phyloP scores from a whole-genome alignment of 64 coral and sea anemone species.

The Dendronephthya gigantea region DNA sequence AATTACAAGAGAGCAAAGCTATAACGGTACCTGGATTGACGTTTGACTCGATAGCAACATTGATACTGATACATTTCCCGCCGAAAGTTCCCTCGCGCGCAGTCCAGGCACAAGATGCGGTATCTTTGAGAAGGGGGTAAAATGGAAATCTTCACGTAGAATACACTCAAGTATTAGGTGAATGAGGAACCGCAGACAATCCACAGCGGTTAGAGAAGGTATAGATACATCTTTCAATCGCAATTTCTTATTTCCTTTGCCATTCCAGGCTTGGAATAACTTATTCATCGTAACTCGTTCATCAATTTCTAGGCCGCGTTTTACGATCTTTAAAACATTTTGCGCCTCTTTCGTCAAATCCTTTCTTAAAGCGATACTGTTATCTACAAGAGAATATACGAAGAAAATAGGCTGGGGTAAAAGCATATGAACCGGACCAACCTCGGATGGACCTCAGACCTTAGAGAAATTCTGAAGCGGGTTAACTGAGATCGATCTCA shows the following conservation, averaged over 20 bases:
- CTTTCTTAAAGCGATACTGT: background rate
- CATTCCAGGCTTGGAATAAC: conserved; percentile 74
- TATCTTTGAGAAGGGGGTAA: conserved; percentile 82
- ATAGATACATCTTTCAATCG: conserved; percentile 31
- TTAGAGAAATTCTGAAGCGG: too few species aligned
- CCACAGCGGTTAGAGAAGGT: conserved; percentile 39
- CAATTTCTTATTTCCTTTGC: conserved; percentile 48
- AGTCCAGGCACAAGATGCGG: conserved; percentile 62
- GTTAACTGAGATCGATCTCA: too few species aligned
- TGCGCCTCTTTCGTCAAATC: conserved; percentile 47
- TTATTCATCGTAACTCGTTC: conserved; percentile 76
- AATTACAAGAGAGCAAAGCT: too few species aligned
- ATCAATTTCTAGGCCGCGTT: conserved; percentile 38
- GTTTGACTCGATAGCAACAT: background rate
- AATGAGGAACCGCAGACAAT: conserved; percentile 75
- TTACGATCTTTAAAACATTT: conserved; percentile 50
- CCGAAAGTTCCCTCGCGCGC: conserved; percentile 27
- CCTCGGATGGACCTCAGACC: too few species aligned
- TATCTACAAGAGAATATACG: background rate
- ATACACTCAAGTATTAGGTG: conserved; percentile 69
- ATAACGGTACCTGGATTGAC: background rate
- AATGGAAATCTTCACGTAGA: conserved; percentile 86
- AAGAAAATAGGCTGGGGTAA: too few species aligned
- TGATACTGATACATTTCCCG: background rate
- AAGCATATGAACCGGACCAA: too few species aligned